Evolutionary conservation across 2,888 invertebrate species (phyloP), one percentile per base, ranked within the genome.

Genomic region (Creontiades dilutus): DNA sequence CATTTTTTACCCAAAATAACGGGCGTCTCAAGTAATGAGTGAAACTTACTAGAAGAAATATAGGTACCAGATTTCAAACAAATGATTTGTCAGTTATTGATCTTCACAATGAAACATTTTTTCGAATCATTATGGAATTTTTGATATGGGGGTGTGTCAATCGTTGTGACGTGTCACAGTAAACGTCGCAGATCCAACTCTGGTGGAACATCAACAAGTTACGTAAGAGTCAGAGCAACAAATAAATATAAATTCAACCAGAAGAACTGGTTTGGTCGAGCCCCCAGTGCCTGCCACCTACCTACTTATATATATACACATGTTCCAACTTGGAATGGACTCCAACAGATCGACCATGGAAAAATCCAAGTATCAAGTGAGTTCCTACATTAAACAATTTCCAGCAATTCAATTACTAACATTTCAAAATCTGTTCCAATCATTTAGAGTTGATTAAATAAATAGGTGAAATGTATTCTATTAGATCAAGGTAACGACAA

Each of bases 211-310:
- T 85, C 16, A 85, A 75, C 86, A 86, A 75, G 86, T 86, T 86
- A 86, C 86, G 75, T 86, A 86, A 86, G 68, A 57, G 46, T n/a
- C 46, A 16, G 19, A 37, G n/a, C 57, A 37, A 85, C 37, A 86
- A 48, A 47, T 61, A 61, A 61, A 57, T 68, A 86, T 75, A 75
- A 86, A 75, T 75, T 75, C 68, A 47, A 28, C 57, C 61, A 13
- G 86, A 28, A 80, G 80, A 88, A 88, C 88, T 88, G 88, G 88
- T 88, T 88, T 88, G 52, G 80, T 19, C 76, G 78, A 80, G 88
- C 78, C 88, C 57, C 88, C 47, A 13, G 86, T 12, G 37, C 37
- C 37, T n/a, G 7, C 37, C 37, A 37, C 37, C 47, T 37, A 75
- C 88, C 78, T 28, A 78, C 47, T 78, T 48, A 52, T 52, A 16